Conservation (phyloP, 2,797 vertebrate genomes). For the Hippopotamyrus pictus region DNA sequence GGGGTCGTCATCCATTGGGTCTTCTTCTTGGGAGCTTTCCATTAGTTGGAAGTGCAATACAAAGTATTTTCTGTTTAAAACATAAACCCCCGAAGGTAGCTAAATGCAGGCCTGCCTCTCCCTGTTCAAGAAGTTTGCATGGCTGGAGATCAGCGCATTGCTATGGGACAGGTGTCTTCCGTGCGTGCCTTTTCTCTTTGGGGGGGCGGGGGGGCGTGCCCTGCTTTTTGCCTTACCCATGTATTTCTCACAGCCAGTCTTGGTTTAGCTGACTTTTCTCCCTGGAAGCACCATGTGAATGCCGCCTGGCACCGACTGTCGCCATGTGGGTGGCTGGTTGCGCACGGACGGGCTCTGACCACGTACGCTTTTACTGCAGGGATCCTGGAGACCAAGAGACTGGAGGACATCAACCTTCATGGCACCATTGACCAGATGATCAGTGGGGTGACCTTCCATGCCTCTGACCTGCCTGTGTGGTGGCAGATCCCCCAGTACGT, state of each 20-base stretch:
- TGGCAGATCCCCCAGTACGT: conserved; percentile 98
- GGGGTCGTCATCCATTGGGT: too few relatives aligned
- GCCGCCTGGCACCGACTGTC: too few relatives aligned
- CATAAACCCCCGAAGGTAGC: too few relatives aligned
- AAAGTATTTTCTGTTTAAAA: neutral
- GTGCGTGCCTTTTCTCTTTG: neutral
- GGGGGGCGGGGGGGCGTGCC: neutral
- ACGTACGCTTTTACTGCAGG: conserved; percentile 54
- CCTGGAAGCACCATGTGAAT: neutral
- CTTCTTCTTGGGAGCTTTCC: neutral
- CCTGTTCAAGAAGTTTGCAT: neutral
- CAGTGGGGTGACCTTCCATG: conserved; percentile 74
- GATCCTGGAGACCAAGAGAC: conserved; percentile 88
- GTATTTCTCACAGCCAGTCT: neutral
- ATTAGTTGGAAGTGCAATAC: neutral
- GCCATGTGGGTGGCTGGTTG: neutral
- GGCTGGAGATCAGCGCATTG: neutral
- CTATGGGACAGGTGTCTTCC: neutral
- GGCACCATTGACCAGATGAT: conserved; percentile 78
- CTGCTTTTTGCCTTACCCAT: neutral
- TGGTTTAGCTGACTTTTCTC: neutral
- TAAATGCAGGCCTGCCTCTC: neutral
- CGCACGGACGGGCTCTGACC: neutral
- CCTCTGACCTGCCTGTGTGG: conserved; percentile 88
- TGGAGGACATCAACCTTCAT: conserved; percentile 71